A percentile compares a stretch with the other conserved stretches of the same genome.
Conservation (phyloP, 2,797 vertebrate species). For the Tiaroga cobitis region DNA sequence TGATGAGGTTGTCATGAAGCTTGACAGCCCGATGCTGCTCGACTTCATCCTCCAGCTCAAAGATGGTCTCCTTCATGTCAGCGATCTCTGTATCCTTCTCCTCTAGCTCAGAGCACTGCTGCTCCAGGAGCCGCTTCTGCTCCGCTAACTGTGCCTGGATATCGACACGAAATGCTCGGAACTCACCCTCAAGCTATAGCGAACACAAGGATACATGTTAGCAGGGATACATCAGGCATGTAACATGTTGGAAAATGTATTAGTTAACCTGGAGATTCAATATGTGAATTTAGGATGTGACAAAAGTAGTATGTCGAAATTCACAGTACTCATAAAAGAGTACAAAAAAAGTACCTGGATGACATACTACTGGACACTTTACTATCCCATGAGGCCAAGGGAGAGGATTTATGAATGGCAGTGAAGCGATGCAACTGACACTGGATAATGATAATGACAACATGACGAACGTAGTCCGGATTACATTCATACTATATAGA, state of each 20-base stretch:
- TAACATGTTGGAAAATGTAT: not conserved
- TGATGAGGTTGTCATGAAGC: conserved; percentile 88
- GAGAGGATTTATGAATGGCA: too few species aligned
- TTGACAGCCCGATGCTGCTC: conserved; percentile 89
- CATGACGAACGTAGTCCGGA: not conserved
- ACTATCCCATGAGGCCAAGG: too few species aligned
- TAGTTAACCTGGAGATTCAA: not conserved
- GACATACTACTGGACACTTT: too few species aligned
- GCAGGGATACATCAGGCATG: not conserved
- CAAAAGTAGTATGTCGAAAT: not conserved
- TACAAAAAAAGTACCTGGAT: too few species aligned
- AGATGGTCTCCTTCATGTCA: conserved; percentile 90
- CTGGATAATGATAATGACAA: too few species aligned
- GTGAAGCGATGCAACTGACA: too few species aligned
- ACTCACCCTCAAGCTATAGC: conserved; percentile 82
- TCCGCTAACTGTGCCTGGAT: conserved; percentile 85
- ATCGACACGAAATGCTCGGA: conserved; percentile 81
- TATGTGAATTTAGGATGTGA: not conserved
- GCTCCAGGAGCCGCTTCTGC: conserved; percentile 81
- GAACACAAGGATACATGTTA: not conserved
- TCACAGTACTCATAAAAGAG: not conserved
- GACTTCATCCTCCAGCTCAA: conserved; percentile 88
- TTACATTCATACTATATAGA: not conserved
- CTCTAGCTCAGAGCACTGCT: conserved; percentile 81
- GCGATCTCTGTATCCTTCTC: conserved; percentile 84